Percentiles rank a stretch among this genome's conserved stretches.
Evolutionary conservation across 2,113 vertebrate genomes (phyloP).

Genomic region (Hypocryptadius cinnamomeus): DNA sequence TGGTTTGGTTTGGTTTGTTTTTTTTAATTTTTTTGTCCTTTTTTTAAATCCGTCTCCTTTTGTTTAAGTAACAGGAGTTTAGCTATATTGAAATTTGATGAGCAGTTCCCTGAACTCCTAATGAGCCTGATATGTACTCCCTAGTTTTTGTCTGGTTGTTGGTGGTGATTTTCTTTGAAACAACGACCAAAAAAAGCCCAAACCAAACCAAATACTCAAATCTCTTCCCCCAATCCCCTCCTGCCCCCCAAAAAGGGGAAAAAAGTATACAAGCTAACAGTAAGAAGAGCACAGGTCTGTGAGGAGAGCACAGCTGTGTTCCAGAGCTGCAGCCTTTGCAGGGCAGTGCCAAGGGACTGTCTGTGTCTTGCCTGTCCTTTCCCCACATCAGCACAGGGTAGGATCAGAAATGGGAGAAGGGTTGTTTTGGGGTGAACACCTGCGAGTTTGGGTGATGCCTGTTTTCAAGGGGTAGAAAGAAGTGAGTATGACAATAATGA

Average conservation of each 20-base stretch:
- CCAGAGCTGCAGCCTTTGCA: background rate
- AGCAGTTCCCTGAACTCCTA: background rate
- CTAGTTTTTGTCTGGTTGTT: background rate
- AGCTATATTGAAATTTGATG: background rate
- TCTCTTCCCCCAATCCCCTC: too few relatives aligned
- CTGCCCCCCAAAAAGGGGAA: accelerated
- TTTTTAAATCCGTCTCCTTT: background rate
- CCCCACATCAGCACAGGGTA: background rate
- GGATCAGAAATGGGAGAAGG: background rate
- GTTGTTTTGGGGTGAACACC: background rate
- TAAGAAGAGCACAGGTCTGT: background rate
- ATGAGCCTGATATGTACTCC: background rate
- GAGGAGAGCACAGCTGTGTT: background rate
- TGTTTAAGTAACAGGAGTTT: background rate
- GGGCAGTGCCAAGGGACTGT: background rate
- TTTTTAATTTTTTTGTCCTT: background rate
- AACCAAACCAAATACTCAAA: background rate
- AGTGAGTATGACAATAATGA: background rate
- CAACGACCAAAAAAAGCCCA: background rate
- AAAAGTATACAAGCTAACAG: too few relatives aligned
- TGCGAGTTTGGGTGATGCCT: background rate
- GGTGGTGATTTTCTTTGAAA: background rate
- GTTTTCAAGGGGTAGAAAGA: background rate
- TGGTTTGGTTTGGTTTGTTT: background rate
- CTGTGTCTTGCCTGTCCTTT: accelerated